phyloP scores from a whole-genome alignment of 92 coral and sea anemone genomes.

The Hydrozoanthus gracilis region DNA sequence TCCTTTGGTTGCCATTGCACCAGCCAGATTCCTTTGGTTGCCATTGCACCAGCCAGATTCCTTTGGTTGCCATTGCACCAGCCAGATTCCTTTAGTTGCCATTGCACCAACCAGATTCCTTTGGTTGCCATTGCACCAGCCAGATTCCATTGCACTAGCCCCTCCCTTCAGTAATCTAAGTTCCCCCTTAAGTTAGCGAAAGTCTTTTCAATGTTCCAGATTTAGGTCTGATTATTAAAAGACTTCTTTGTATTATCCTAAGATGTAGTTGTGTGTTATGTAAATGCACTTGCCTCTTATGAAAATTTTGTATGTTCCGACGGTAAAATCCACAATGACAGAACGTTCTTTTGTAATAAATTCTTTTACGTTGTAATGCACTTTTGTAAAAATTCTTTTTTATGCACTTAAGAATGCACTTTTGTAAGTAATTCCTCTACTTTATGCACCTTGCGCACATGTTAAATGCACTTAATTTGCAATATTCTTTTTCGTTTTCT shows the following conservation, averaged over 20 bases:
- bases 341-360: background rate
- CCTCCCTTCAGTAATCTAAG: too few species aligned
- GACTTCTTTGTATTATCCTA: background rate
- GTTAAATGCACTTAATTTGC: background rate
- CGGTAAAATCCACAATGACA: background rate
- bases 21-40: too few species aligned
- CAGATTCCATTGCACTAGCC: too few species aligned
- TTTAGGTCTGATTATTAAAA: too few species aligned
- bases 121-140: too few species aligned
- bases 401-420: conserved; percentile 18
- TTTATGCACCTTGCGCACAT: conserved; percentile 14
- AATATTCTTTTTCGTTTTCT: conserved; percentile 1
- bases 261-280: background rate
- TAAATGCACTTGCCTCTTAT: background rate
- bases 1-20: too few species aligned
- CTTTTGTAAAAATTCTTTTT: background rate
- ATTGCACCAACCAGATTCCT: too few species aligned
- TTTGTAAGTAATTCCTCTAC: background rate
- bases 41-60: too few species aligned
- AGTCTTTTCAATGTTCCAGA: too few species aligned
- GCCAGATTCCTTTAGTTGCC: too few species aligned
- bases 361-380: background rate
- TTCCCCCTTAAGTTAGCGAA: too few species aligned
- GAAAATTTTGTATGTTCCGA: background rate
- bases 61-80: too few species aligned